Evolutionary conservation across 1,140 invertebrate genomes (phyloP).

Genomic region (Diabrotica virgifera): DNA sequence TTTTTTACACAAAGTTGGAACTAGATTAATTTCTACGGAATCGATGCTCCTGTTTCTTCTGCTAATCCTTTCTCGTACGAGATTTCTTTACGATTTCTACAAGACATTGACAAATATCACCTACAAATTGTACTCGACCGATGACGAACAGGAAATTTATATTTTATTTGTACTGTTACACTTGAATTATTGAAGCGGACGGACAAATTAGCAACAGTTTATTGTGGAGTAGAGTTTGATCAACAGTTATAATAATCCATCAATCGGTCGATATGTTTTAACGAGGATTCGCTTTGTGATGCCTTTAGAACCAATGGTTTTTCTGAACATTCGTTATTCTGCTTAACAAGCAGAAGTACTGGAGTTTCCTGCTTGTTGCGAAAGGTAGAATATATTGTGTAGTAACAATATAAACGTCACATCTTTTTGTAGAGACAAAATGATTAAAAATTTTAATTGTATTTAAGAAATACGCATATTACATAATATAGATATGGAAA

Average conservation of each 20-base stretch:
- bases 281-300: not conserved
- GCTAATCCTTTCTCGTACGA: not conserved
- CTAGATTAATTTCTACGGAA: conserved; percentile 13
- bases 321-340: too few relatives aligned
- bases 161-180: conserved; percentile 17
- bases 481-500: too few relatives aligned
- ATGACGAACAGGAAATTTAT: conserved; percentile 6
- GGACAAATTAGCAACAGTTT: conserved; percentile 12
- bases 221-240: conserved; percentile 1
- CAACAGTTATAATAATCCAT: conserved; percentile 4
- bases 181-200: conserved; percentile 8
- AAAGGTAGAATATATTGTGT: too few relatives aligned
- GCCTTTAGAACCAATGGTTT: not conserved
- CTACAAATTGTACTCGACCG: conserved; percentile 12
- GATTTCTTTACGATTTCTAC: conserved; percentile 11
- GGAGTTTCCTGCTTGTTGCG: too few relatives aligned
- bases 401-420: too few relatives aligned
- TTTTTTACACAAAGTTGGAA: conserved; percentile 20
- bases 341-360: too few relatives aligned
- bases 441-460: too few relatives aligned
- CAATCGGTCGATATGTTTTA: not conserved
- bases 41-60: conserved; percentile 18
- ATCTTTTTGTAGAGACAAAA: too few relatives aligned
- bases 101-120: conserved; percentile 18
- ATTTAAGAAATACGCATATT: too few relatives aligned